Base-by-base conservation (phyloP, 2,113 vertebrate species). In the Heterocephalus glaber region DNA sequence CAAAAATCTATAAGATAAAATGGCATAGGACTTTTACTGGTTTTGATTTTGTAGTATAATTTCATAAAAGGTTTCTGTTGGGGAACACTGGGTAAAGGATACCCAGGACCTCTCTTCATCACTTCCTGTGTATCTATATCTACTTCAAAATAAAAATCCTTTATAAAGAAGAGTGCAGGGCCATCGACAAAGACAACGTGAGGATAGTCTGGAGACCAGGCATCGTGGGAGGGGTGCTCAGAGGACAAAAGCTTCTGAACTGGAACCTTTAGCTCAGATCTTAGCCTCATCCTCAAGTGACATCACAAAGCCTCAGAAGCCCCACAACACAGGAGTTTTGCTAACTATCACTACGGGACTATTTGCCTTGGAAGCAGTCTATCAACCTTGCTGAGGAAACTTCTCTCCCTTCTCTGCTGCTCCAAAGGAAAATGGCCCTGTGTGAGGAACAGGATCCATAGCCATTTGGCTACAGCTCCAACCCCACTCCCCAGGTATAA, bases 271-370 rank as follows among this genome's bases (percentile, higher is more conserved):
- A 9, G 4, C 35, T 72, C 87, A 70, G 72, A 86, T 3, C 44
- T 60, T 49, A 35, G 4, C 41, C 49, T 85, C 70, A 80, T 5
- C 41, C 2, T 88, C 63, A n/a, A 20, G 85, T 92, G 93, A 95
- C 95, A 70, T 93, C 84, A 95, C 72, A 96, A 93, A 93, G 54
- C 79, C 63, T 80, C 72, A 63, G 79, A 72, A 82, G 47, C 49
- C 58, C 68, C 24, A 0, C 4, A 76, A 66, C 28, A 22, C 30
- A 66, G 24, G n/a, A n/a, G 56, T n/a, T n/a, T 86, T 28, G 5
- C n/a, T 61, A 49, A 20, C 38, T 74, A 0, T 77, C 56, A 63
- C 19, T 38, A 54, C 38, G 79, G 38, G 20, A 30, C 47, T 28
- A 16, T 65, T 86, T 38, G 44, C 26, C 5, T 30, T 28, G 35